A percentile compares a stretch with the other conserved stretches of the same genome.
These are phyloP conservation scores for Spongilla lacustris DNA, from an alignment of 37 sponge, comb jelly and placozoan species.

Conservation along the genomic window DNA sequence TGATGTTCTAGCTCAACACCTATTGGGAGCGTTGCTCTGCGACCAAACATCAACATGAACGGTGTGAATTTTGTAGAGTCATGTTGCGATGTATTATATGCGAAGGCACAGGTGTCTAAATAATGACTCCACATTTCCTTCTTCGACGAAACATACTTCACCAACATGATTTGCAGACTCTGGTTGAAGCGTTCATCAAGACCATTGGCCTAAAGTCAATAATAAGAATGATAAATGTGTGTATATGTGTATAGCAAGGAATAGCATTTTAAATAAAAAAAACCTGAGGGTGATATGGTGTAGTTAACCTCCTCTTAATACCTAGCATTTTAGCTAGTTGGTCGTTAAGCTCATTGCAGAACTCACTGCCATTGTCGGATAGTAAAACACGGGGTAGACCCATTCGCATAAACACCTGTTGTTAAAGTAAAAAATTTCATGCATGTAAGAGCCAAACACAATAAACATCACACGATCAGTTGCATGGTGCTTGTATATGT, in stretches of 20 bases:
- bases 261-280: neutral
- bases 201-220: constrained; percentile 60
- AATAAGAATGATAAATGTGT: neutral
- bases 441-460: too few species aligned
- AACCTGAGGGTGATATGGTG: constrained; percentile 75
- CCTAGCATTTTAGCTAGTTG: too few species aligned
- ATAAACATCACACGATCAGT: too few species aligned
- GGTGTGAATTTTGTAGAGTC: constrained; percentile 77
- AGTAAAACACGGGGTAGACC: too few species aligned
- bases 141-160: constrained; percentile 56
- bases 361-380: too few species aligned
- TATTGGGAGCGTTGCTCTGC: constrained; percentile 63
- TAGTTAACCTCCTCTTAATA: constrained; percentile 44
- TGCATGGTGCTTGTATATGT: neutral
- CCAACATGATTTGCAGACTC: constrained; percentile 69
- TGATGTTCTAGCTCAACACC: constrained; percentile 39
- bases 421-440: too few species aligned
- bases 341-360: too few species aligned
- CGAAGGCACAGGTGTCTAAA: constrained; percentile 73
- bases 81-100: constrained; percentile 76
- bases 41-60: constrained; percentile 70
- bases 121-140: constrained; percentile 48
- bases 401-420: too few species aligned
- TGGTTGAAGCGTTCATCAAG: constrained; percentile 75
- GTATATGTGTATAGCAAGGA: neutral